Evolutionary conservation across 2,888 invertebrate species (phyloP), one percentile per base, ranked within the genome.

Genomic region (Euplexia lucipara): DNA sequence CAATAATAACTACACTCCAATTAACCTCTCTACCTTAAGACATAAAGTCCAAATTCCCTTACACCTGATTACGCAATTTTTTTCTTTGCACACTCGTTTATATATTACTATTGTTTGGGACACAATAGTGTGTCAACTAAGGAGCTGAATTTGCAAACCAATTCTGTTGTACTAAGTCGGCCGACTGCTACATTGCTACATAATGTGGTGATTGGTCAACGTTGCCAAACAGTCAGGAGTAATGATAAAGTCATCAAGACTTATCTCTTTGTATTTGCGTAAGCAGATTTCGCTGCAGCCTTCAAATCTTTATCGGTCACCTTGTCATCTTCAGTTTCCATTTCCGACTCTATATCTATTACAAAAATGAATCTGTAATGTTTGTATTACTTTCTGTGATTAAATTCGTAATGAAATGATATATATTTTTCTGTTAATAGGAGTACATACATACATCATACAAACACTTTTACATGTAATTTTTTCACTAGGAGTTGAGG

Each of bases 61-160:
- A 57, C 49, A 70, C 54, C 44, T 61, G 65, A 57, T 72, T 57
- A 66, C 56, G 79, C 62, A 69, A 51, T 71, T 68, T 72, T 81
- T 79, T 76, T 67, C 68, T 53, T 72, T 73, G 66, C 60, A 42
- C 67, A 74, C 53, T 71, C 69, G 67, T 65, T 48, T 70, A 62
- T 68, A n/a, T n/a, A n/a, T n/a, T n/a, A 66, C 83, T 79, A 88
- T 90, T 90, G 89, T 90, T 85, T 80, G 51, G 65, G 63, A 79
- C 61, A 90, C 88, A 90, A 90, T 89, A 76, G 83, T 82, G 83
- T 83, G 86, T 83, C 85, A 85, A 83, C 81, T 68, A 82, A 82
- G 83, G 84, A 76, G 81, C 72, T 78, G 82, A 84, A 81, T 88
- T 84, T 78, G 87, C 89, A 81, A 85, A 84, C 67, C 63, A 75